A percentile compares a stretch with the other conserved stretches of the same genome.
phyloP scores from a whole-genome alignment of 23 tunicate species.

The Ascidia mentula region DNA sequence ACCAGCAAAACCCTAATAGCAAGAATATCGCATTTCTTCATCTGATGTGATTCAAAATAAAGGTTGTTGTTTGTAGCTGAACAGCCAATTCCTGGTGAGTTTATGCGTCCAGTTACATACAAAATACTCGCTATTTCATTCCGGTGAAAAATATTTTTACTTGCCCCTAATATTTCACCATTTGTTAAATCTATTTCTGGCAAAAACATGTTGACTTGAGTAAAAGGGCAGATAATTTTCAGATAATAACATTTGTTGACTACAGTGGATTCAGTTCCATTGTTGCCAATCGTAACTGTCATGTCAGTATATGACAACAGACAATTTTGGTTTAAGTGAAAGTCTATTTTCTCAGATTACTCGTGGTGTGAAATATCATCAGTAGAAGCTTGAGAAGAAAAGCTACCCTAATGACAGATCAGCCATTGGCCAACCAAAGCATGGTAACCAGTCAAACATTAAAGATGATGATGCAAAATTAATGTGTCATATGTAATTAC shows the following conservation, averaged over 20 bases:
- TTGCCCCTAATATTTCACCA: no score
- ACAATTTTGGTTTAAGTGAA: background rate
- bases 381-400: slow-evolving; percentile 62
- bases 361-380: slow-evolving; percentile 65
- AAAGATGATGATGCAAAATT: slow-evolving; percentile 39
- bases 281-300: no score
- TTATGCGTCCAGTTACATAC: slow-evolving; percentile 78
- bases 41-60: no score
- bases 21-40: no score
- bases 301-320: background rate
- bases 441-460: slow-evolving; percentile 74
- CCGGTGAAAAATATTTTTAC: slow-evolving; percentile 14
- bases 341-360: slow-evolving; percentile 43
- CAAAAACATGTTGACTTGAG: no score
- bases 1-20: no score
- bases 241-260: no score
- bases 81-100: slow-evolving; percentile 66
- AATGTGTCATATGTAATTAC: background rate
- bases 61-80: slow-evolving; percentile 51
- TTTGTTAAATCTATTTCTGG: no score
- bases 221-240: no score
- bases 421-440: slow-evolving; percentile 26
- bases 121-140: slow-evolving; percentile 79
- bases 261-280: no score
- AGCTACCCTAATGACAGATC: slow-evolving; percentile 74